These are phyloP conservation scores for Cephalopterus ornatus DNA, from an alignment of 2,113 vertebrate genomes.

Conservation along the genomic window DNA sequence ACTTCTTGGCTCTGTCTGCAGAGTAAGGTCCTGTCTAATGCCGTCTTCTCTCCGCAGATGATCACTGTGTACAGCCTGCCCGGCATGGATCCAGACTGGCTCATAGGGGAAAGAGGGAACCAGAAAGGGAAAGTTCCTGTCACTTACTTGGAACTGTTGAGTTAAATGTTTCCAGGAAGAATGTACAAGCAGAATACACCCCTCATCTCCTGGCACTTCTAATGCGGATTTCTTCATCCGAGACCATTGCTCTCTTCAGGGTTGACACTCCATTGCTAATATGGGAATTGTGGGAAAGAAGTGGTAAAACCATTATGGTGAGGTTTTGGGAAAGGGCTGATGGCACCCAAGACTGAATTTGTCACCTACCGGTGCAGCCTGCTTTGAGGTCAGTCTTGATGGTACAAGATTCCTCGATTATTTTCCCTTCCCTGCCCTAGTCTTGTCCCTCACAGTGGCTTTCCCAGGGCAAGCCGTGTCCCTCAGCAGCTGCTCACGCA, in stretches of 20 bases:
- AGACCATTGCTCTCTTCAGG: constrained; percentile 53
- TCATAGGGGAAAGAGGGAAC: constrained; percentile 91
- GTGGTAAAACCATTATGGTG: background rate
- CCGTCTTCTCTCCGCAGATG: constrained; percentile 73
- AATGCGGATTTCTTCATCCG: constrained; percentile 12
- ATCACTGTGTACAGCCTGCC: constrained; percentile 96
- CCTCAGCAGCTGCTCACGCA: background rate
- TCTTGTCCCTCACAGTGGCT: background rate
- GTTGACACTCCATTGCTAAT: constrained; percentile 8
- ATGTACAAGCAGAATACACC: constrained; percentile 31
- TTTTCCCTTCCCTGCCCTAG: background rate
- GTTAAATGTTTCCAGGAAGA: constrained; percentile 71
- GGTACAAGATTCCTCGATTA: background rate
- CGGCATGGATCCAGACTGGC: constrained; percentile 97
- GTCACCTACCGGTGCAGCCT: background rate
- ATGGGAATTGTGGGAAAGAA: background rate
- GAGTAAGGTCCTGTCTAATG: background rate
- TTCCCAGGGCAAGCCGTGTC: background rate
- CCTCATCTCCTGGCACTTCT: constrained; percentile 42
- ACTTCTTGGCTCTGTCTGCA: background rate
- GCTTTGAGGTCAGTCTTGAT: constrained; percentile 16
- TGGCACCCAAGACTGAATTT: background rate
- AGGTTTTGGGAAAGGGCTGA: background rate
- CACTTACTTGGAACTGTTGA: constrained; percentile 96
- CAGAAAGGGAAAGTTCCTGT: constrained; percentile 95